Conservation (phyloP, 2,113 vertebrate species). For the Microtus montanus region DNA sequence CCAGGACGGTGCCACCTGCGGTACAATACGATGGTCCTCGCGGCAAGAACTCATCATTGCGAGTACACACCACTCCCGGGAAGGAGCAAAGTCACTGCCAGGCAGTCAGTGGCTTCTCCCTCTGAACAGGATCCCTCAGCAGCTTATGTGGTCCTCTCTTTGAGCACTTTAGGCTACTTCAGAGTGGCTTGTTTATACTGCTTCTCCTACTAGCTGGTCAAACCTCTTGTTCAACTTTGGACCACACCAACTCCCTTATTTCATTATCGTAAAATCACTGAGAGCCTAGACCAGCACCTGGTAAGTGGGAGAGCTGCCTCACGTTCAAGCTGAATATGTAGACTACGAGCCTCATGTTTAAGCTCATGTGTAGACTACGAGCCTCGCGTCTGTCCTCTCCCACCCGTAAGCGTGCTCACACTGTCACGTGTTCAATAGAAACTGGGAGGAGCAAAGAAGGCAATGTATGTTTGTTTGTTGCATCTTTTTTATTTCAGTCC, state of each 20-base stretch:
- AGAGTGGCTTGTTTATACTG: not conserved
- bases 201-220: constrained; percentile 1
- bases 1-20: not conserved
- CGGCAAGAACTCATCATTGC: not conserved
- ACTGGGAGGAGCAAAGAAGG: not conserved
- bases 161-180: not conserved
- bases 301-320: not conserved
- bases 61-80: not conserved
- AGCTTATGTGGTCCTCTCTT: not conserved
- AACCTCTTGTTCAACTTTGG: not conserved
- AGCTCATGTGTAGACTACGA: not conserved
- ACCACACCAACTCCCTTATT: not conserved
- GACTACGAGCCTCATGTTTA: too few relatives aligned
- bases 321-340: not conserved
- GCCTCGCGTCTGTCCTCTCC: not conserved
- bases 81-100: not conserved
- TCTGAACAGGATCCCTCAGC: not conserved
- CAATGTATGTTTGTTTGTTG: not conserved
- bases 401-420: not conserved
- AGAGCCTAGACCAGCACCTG: not conserved
- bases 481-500: not conserved
- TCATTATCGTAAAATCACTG: not conserved
- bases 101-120: not conserved
- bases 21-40: not conserved
- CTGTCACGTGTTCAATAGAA: rapidly evolving